Base-by-base conservation (phyloP, 1,140 invertebrate species). In the Rhizoglyphus robini region DNA sequence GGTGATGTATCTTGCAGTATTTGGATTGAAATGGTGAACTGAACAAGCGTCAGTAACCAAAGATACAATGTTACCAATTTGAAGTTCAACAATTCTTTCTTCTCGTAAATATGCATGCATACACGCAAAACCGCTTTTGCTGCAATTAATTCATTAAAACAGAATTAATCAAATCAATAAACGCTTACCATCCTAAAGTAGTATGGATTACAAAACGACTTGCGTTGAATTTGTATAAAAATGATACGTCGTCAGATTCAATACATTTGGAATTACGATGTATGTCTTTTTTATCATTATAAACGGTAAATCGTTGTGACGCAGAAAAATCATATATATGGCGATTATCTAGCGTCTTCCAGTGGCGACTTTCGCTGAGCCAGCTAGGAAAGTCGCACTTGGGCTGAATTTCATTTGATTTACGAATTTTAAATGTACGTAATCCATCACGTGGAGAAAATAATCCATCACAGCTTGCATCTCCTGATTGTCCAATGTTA, bases 401-500 rank as follows among this genome's bases (percentile, higher is more conserved):
- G 2, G 63, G 31, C 18, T 68, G 59, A 18, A 65, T 65, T 65
- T 13, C 31, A 68, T 78, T 72, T 86, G 85, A 82, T 79, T 82
- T 85, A 49, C 79, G 83, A 1, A 88, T 78, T 29, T 81, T 84
- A 81, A 88, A 83, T 2, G 84, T 87, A 23, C 84, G 76, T 27
- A 84, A 86, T 3, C 86, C 87, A 72, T 88, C 86, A 8, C 80
- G 83, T 0, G 87, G 83, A 71, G 86, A 87, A 72, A 86, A 86
- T 29, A 90, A 78, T 4, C 88, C 88, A 74, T 88, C 88, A 77
- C 88, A 91, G 4, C 87, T 88, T 36, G 88, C 88, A 76, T 90
- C 88, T 13, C 88, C 88, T 60, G 87, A 89, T 77, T 91, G 87
- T 0, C 87, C 87, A 58, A 90, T 83, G 70, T 83, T 82, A 75